Conservation (phyloP, 2,888 invertebrate species). For the Stramonita haemastoma region DNA sequence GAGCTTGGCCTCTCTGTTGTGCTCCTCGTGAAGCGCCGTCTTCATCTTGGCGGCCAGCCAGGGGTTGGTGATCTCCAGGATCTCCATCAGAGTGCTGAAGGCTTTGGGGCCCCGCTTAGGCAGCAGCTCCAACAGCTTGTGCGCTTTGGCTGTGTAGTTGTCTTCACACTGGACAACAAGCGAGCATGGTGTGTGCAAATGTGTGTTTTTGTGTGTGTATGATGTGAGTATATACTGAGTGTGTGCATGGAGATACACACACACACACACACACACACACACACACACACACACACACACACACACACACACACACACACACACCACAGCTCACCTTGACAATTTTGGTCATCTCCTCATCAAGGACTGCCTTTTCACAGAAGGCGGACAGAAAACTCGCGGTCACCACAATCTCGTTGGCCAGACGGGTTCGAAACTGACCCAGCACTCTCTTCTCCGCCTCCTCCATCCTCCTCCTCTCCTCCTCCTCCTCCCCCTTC, state of each 20-base stretch:
- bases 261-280: neutral
- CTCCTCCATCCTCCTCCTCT: conserved; percentile 42
- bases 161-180: conserved; percentile 49
- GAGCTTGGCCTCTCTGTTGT: conserved; percentile 49
- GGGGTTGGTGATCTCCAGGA: conserved; percentile 59
- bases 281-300: conserved; percentile 35
- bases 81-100: conserved; percentile 59
- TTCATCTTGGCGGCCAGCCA: conserved; percentile 61
- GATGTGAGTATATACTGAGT: too few relatives aligned
- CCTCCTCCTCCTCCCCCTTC: neutral
- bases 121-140: conserved; percentile 61
- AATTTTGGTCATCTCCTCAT: conserved; percentile 46
- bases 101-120: conserved; percentile 63
- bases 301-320: conserved; percentile 21
- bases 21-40: conserved; percentile 44
- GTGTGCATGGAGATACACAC: neutral
- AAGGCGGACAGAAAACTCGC: conserved; percentile 50
- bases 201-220: too few relatives aligned
- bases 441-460: conserved; percentile 47
- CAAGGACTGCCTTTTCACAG: conserved; percentile 47
- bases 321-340: conserved; percentile 41
- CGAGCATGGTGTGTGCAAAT: too few relatives aligned
- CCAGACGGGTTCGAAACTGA: conserved; percentile 45
- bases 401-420: conserved; percentile 50
- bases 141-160: conserved; percentile 51